A percentile compares a stretch with the other conserved stretches of the same genome.
Evolutionary conservation across 2,797 vertebrate species (phyloP).

Genomic region (Ambastaia sidthimunki): DNA sequence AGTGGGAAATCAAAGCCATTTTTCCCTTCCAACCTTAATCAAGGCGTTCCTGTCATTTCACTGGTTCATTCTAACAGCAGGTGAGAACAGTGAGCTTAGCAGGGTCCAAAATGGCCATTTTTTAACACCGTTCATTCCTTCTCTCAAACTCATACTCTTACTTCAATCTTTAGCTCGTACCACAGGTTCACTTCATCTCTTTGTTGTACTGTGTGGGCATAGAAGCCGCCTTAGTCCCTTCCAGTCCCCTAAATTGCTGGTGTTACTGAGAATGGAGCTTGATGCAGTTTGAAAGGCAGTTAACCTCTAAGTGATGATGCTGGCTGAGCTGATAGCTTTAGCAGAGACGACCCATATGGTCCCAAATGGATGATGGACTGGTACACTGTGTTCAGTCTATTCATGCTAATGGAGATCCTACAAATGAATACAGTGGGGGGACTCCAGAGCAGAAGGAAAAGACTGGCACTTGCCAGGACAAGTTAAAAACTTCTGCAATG

Average conservation of each 20-base stretch:
- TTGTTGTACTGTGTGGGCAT: constrained; percentile 18
- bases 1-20: constrained; percentile 55
- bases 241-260: constrained; percentile 48
- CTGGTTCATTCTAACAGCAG: constrained; percentile 5
- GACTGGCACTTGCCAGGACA: constrained; percentile 46
- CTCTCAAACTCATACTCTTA: constrained; percentile 4
- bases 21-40: constrained; percentile 7
- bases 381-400: constrained; percentile 63
- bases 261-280: constrained; percentile 43
- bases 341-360: constrained; percentile 54
- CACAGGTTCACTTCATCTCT: constrained; percentile 56
- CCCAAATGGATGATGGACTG: constrained; percentile 59
- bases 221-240: constrained; percentile 22
- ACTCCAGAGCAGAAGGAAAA: constrained; percentile 17
- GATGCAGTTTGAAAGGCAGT: constrained; percentile 56
- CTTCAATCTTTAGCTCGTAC: constrained; percentile 37
- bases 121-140: constrained; percentile 52
- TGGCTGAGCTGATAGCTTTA: constrained; percentile 46
- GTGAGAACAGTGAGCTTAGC: constrained; percentile 37
- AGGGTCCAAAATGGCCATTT: constrained; percentile 52
- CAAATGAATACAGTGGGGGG: constrained; percentile 66
- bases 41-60: constrained; percentile 5
- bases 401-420: constrained; percentile 63
- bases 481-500: constrained; percentile 40
- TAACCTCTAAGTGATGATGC: constrained; percentile 63